Base-by-base conservation (phyloP, 2,888 invertebrate species). In the Scrobipalpa costella region DNA sequence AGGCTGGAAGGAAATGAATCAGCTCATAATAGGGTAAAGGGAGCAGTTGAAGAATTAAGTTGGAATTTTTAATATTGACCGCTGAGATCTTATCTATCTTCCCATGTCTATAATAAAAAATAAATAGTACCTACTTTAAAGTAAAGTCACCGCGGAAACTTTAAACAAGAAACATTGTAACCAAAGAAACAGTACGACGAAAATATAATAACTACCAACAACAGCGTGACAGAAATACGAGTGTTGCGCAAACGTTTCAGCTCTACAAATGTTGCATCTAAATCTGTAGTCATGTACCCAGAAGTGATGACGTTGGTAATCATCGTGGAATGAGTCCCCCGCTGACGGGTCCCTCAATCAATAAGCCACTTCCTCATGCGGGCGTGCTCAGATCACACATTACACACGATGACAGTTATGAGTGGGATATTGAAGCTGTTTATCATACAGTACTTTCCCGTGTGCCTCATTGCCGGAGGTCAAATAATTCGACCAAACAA, bases 331-430 rank as follows among this genome's bases (percentile, higher is more conserved):
- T 71, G 75, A 74, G 73, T 76, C 78, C 80, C 84, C 85, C 78
- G 70, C 71, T 71, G 73, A 76, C 73, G 73, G 77, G 75, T 78
- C 78, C 77, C 76, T 81, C 83, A 80, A 86, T 84, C 86, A 88
- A 89, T 86, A 83, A 85, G 79, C 77, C 72, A 81, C 88, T 88
- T 90, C 90, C 90, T 87, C 76, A 88, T 90, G 88, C 90, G 90
- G 90, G 90, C 77, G 75, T 71, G 75, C 80, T 83, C 78, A 78
- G 75, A 81, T 83, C 81, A 76, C 80, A 85, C 84, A 86, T 83
- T 81, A 83, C 73, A 81, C 77, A 79, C 84, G 87, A 86, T 84
- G 89, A 89, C 88, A 85, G 85, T 81, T 81, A 84, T 82, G 80
- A 83, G 78, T 75, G 82, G 19, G 49, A 49, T 7, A 49, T 49